These are phyloP conservation scores for Cerceris rybyensis DNA, from an alignment of 2,888 invertebrate species.

Conservation along the genomic window DNA sequence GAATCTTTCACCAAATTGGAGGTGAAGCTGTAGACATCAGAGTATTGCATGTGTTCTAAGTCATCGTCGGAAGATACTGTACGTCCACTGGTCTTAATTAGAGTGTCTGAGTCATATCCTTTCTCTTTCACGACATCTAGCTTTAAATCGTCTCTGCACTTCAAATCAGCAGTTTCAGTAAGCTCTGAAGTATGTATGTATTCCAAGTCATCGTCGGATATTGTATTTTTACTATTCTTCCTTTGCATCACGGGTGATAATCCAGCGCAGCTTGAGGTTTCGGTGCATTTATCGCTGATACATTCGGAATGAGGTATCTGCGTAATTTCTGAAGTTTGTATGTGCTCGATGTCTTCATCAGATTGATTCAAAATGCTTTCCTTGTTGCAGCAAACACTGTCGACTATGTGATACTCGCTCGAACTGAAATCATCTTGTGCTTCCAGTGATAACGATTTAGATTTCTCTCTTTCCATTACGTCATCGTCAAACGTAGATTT, in stretches of 20 bases:
- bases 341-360: slow-evolving; percentile 77
- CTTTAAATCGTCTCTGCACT: slow-evolving; percentile 8
- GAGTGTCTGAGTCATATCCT: slow-evolving; percentile 11
- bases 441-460: slow-evolving; percentile 41
- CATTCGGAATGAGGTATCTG: slow-evolving; percentile 50
- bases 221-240: slow-evolving; percentile 69
- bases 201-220: slow-evolving; percentile 78
- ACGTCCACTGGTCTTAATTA: slow-evolving; percentile 28
- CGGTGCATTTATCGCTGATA: slow-evolving; percentile 23
- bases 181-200: slow-evolving; percentile 75
- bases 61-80: slow-evolving; percentile 76
- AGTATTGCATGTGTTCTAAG: slow-evolving; percentile 74
- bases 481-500: slow-evolving; percentile 10
- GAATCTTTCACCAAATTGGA: not conserved
- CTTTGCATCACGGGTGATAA: slow-evolving; percentile 43
- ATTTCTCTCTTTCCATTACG: slow-evolving; percentile 14
- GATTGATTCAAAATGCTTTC: slow-evolving; percentile 66
- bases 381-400: slow-evolving; percentile 52
- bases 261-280: slow-evolving; percentile 20
- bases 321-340: slow-evolving; percentile 67
- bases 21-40: slow-evolving; percentile 61
- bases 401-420: slow-evolving; percentile 74
- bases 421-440: slow-evolving; percentile 68
- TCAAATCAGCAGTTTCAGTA: slow-evolving; percentile 56
- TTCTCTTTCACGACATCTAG: slow-evolving; percentile 15